phyloP scores from a whole-genome alignment of 2,113 vertebrate genomes.

The Choloepus hoffmanni region DNA sequence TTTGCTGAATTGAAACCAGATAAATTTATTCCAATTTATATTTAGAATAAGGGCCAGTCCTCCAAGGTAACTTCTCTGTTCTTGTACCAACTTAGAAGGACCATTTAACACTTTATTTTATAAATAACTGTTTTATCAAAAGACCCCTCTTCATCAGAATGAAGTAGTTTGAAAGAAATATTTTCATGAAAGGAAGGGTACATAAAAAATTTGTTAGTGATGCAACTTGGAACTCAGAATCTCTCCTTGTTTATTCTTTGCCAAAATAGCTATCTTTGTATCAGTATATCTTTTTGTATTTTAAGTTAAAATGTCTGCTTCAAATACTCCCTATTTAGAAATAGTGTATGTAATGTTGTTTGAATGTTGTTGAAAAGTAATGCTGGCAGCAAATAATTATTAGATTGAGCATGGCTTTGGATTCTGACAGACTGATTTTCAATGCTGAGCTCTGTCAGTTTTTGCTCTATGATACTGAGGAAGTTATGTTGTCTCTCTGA shows the following conservation, averaged over 20 bases:
- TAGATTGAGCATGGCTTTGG: neutral
- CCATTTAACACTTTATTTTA: neutral
- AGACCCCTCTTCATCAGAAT: neutral
- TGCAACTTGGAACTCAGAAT: neutral
- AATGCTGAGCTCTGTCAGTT: neutral
- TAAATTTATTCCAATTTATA: slow-evolving; percentile 5
- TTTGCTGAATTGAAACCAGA: neutral
- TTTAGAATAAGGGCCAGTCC: slow-evolving; percentile 17
- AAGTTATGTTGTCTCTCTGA: slow-evolving; percentile 44
- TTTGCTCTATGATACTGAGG: slow-evolving; percentile 17
- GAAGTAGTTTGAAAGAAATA: neutral
- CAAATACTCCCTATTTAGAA: neutral
- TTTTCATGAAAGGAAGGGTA: neutral
- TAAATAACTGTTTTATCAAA: slow-evolving; percentile 28
- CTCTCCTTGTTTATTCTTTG: slow-evolving; percentile 6
- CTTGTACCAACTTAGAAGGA: neutral
- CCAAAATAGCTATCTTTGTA: neutral
- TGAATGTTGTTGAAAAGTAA: neutral
- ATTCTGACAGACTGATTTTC: neutral
- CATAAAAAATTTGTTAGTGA: neutral
- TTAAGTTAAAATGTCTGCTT: slow-evolving; percentile 21
- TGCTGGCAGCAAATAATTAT: neutral
- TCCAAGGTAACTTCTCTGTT: neutral
- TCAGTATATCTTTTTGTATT: neutral
- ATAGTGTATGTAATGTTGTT: neutral